Conservation (phyloP, 2,888 invertebrate genomes). For the Torymus texanus region DNA sequence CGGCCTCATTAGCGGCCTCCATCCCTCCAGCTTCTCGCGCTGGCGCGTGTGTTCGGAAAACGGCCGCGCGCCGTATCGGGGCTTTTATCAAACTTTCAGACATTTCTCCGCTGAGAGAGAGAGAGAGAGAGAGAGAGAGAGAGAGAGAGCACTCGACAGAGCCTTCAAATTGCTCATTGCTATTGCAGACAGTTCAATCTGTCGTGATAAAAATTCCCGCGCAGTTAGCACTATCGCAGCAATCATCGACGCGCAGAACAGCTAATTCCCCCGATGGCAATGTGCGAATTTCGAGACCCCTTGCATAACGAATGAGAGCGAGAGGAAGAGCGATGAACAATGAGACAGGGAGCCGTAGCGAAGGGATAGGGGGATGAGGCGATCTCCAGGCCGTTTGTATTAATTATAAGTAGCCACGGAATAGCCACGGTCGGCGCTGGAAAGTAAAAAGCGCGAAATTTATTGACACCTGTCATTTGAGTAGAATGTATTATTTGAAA, state of each 20-base stretch:
- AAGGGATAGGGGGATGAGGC: conserved; percentile 32
- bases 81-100: too few species aligned
- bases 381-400: conserved; percentile 64
- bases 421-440: too few species aligned
- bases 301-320: conserved; percentile 55
- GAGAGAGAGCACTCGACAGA: neutral
- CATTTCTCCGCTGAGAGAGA: too few species aligned
- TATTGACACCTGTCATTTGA: too few species aligned
- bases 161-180: conserved; percentile 25
- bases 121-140: too few species aligned
- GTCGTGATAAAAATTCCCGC: conserved; percentile 42
- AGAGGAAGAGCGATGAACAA: conserved; percentile 34
- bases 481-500: too few species aligned
- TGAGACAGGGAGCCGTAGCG: conserved; percentile 46
- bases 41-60: neutral
- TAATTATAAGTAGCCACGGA: conserved; percentile 65
- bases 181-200: conserved; percentile 46
- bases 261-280: conserved; percentile 54
- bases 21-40: conserved; percentile 58
- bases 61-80: too few species aligned
- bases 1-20: conserved; percentile 74
- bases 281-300: conserved; percentile 54
- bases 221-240: conserved; percentile 53
- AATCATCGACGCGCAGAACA: conserved; percentile 44
- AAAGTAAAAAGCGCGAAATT: too few species aligned